These are phyloP conservation scores for Lepilemur ruficaudatus DNA, from an alignment of 2,797 vertebrate species.

Conservation along the genomic window DNA sequence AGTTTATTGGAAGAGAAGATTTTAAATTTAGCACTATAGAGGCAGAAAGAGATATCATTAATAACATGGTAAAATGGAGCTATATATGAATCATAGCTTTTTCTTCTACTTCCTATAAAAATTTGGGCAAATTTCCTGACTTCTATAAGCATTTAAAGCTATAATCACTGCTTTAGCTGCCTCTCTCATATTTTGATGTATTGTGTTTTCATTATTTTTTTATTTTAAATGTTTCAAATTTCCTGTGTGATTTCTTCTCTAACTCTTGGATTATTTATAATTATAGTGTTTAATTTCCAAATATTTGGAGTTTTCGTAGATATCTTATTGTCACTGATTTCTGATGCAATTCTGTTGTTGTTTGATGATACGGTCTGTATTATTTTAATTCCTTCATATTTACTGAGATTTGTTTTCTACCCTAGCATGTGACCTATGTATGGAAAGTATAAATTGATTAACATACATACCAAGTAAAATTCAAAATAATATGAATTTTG, in stretches of 20 bases:
- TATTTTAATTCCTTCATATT: background rate
- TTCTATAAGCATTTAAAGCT: background rate
- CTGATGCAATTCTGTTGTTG: background rate
- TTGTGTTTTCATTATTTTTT: background rate
- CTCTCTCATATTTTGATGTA: background rate
- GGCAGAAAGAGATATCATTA: background rate
- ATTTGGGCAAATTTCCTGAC: background rate
- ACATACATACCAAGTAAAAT: background rate
- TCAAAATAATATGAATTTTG: background rate
- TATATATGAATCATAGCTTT: background rate
- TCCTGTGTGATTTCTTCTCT: background rate
- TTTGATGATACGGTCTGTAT: background rate
- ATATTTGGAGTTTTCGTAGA: background rate
- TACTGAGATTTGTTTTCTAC: background rate
- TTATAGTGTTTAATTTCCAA: background rate
- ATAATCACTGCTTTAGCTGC: background rate
- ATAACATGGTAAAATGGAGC: background rate
- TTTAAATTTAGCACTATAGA: background rate
- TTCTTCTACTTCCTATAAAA: background rate
- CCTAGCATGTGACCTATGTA: background rate
- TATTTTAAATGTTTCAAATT: background rate
- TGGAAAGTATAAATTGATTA: background rate
- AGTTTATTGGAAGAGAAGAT: background rate
- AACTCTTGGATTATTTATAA: background rate
- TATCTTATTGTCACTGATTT: background rate